Conservation (phyloP, 2,113 vertebrate species). For the Erythrocercus mccallii region DNA sequence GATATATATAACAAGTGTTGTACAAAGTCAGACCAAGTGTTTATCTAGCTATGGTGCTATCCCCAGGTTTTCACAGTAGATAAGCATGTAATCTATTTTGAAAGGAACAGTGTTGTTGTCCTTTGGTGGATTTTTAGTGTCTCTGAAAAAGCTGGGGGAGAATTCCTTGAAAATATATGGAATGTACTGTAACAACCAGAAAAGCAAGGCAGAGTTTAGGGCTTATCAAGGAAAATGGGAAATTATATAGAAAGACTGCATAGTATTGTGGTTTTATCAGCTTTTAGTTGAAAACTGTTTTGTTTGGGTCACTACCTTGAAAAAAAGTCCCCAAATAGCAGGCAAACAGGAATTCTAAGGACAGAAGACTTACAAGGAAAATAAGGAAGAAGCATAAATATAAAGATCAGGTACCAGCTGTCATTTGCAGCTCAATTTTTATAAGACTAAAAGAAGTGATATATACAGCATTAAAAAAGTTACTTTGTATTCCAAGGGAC, state of each 20-base stretch:
- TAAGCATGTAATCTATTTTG: background rate
- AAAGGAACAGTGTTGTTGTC: background rate
- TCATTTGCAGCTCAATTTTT: background rate
- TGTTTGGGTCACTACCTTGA: background rate
- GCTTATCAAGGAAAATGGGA: background rate
- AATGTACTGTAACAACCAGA: background rate
- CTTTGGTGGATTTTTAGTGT: background rate
- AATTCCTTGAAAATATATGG: background rate
- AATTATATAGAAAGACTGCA: background rate
- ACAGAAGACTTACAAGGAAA: background rate
- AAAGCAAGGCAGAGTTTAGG: background rate
- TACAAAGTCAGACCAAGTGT: background rate
- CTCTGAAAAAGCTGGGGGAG: background rate
- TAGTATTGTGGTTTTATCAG: background rate
- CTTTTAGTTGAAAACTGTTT: background rate
- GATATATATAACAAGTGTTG: background rate
- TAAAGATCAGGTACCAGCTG: background rate
- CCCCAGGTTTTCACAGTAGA: constrained; percentile 2
- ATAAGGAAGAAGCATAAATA: background rate
- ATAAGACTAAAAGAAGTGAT: background rate
- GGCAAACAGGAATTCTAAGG: background rate
- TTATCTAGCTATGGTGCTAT: background rate
- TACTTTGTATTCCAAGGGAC: background rate
- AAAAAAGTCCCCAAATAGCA: background rate
- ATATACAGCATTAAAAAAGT: background rate